Evolutionary conservation across 2,113 vertebrate species (phyloP), one percentile per base, ranked within the genome.

Genomic region (Antechinus flavipes): DNA sequence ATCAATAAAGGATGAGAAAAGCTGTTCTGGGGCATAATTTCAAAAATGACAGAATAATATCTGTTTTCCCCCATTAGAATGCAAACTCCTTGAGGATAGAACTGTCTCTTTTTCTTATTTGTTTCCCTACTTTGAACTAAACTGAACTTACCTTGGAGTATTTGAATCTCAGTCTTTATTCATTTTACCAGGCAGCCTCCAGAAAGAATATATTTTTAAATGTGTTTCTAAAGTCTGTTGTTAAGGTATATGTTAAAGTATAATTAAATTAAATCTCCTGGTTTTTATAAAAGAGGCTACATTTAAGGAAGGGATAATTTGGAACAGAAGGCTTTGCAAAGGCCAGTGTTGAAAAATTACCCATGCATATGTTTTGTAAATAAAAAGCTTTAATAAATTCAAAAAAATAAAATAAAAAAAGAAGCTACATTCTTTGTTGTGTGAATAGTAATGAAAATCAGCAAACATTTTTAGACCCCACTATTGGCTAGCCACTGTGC

Each of bases 161-260:
- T 22, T 35, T 35, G 30, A 35, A 68, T 68, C 30, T 35, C 61
- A 68, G 61, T 68, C 3, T 35, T 68, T 35, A 68, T 35, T 68
- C 30, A 68, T 68, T 53, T 35, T 30, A 53, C 90, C 50, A 19
- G 27, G 89, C n/a, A 90, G 27, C 90, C 94, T 96, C 93, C 55
- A 95, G 53, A 42, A 91, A 25, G 93, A 94, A 54, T 76, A 89
- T 23, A 89, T 96, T 54, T 92, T 93, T 58, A 91, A 47, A 93
- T 93, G 42, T 94, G 30, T 76, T 96, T 94, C 11, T 94, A 91
- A 42, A 92, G 27, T 55, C 93, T 93, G 93, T 92, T 94, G 94
- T 92, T 92, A 95, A 95, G 96, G 89, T 93, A 95, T 97, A 91
- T 94, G 96, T 90, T 1, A 42, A 0, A 92, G 56, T 12, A 96